Percentiles rank a stretch among this genome's conserved stretches.
Conservation (phyloP, 2,888 invertebrate genomes). For the Mythimna albipuncta region DNA sequence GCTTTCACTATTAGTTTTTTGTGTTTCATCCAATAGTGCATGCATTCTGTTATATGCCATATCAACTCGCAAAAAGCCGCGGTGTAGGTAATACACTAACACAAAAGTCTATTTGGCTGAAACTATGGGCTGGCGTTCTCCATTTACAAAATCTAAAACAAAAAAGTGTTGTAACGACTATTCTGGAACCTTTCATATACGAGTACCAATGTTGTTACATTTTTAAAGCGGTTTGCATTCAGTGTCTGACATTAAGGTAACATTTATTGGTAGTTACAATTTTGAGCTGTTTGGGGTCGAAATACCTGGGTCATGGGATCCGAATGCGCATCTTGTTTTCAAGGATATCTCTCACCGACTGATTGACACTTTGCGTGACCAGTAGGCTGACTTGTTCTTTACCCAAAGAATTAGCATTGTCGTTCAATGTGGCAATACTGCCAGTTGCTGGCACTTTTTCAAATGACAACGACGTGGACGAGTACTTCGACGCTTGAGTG, state of each 20-base stretch:
- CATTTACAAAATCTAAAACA: slow-evolving; percentile 56
- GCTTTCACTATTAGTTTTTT: slow-evolving; percentile 2
- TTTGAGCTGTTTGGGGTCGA: too few relatives aligned
- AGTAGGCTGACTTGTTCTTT: too few relatives aligned
- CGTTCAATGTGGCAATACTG: too few relatives aligned
- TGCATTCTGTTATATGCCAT: slow-evolving; percentile 23
- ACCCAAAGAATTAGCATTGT: too few relatives aligned
- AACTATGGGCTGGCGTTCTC: slow-evolving; percentile 44
- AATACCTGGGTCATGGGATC: too few relatives aligned
- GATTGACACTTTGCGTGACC: too few relatives aligned
- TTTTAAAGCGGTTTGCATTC: slow-evolving; percentile 49
- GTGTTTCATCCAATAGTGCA: slow-evolving; percentile 8
- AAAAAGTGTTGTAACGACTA: slow-evolving; percentile 45
- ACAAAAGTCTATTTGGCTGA: slow-evolving; percentile 55
- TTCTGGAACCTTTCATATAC: slow-evolving; percentile 48
- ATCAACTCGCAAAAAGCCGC: slow-evolving; percentile 24
- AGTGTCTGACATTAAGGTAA: slow-evolving; percentile 15
- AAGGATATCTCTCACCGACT: too few relatives aligned
- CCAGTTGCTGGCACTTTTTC: too few relatives aligned
- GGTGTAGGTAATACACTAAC: slow-evolving; percentile 42
- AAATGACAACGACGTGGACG: too few relatives aligned
- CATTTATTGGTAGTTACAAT: too few relatives aligned
- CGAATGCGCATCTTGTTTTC: too few relatives aligned
- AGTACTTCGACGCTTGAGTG: too few relatives aligned
- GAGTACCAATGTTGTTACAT: slow-evolving; percentile 36